A percentile compares a stretch with the other conserved stretches of the same genome.
Conservation (phyloP, 1,140 invertebrate species). For the Papilio polyxenes region DNA sequence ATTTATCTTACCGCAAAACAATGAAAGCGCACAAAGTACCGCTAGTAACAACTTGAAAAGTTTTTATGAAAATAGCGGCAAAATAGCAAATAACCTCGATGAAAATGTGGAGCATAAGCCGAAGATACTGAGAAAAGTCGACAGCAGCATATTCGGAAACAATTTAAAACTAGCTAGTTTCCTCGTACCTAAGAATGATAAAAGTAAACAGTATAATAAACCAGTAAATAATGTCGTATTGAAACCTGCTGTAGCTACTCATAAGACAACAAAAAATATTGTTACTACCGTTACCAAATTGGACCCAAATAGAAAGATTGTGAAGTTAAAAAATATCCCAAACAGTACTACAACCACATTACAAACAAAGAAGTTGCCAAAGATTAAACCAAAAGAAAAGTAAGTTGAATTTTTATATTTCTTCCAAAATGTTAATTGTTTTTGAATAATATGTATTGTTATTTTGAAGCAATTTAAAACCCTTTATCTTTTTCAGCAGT, state of each 20-base stretch:
- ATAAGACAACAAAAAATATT: slow-evolving; percentile 40
- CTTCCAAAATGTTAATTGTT: neutral
- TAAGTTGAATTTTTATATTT: slow-evolving; percentile 46
- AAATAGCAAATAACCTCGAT: slow-evolving; percentile 67
- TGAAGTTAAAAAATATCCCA: slow-evolving; percentile 62
- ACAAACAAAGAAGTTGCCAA: slow-evolving; percentile 64
- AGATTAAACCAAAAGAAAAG: slow-evolving; percentile 72
- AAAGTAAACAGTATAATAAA: slow-evolving; percentile 53
- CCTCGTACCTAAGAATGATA: slow-evolving; percentile 61
- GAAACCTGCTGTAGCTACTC: slow-evolving; percentile 54
- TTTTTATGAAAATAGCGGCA: slow-evolving; percentile 77
- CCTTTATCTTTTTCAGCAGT: slow-evolving; percentile 48
- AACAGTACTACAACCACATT: slow-evolving; percentile 48
- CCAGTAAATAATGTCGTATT: slow-evolving; percentile 59
- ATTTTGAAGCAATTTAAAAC: slow-evolving; percentile 2
- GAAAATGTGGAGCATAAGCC: slow-evolving; percentile 52
- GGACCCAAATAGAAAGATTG: slow-evolving; percentile 70
- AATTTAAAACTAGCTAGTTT: slow-evolving; percentile 75
- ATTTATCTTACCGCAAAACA: slow-evolving; percentile 60
- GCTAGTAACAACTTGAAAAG: slow-evolving; percentile 69
- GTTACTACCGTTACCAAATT: slow-evolving; percentile 57
- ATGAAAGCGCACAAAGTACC: slow-evolving; percentile 55
- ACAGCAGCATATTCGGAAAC: slow-evolving; percentile 58
- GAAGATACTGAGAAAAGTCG: slow-evolving; percentile 58
- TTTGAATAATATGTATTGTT: neutral